Base-by-base conservation (phyloP, 2,888 invertebrate genomes). In the Strigamia maritima region DNA sequence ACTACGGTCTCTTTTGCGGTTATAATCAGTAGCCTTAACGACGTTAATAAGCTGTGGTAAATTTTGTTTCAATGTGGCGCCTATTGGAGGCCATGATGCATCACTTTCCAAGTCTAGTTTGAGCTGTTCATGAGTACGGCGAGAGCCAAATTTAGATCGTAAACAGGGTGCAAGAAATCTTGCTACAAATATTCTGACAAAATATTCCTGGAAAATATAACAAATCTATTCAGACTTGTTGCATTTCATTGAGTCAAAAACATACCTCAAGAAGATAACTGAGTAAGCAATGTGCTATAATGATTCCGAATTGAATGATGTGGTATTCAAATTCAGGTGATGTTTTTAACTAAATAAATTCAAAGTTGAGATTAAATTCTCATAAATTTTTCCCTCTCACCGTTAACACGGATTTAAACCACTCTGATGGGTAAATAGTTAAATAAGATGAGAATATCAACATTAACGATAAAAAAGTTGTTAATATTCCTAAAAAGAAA, bases 301-400 rank as follows among this genome's bases (percentile, higher is more conserved):
- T 31, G 16, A 78, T 60, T 26, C 40, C 78, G 31, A 19, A 60
- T 24, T 26, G 28, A 16, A 65, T 16, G 19, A 78, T 0, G 16
- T 54, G n/a, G 31, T 28, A 78, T 31, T 60, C 31, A n/a, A 78
- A 1, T 54, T 35, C 26, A 1, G 65, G 65, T 16, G 78, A 8
- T 65, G 35, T 14, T 78, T 65, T 78, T 31, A 78, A 22, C 78
- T 78, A 38, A 78, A 60, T 28, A 19, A 78, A 65, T 65, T 24
- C 4, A 24, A 24, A 16, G 3, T 22, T 75, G 8, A 75, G 22
- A 19, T 12, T 14, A 4, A 31, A 26, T 38, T 75, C n/a, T 22
- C 4, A 14, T 28, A 10, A 14, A 22, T 2, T 10, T 22, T 19
- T 2, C 12, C 24, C 24, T 40, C 65, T 65, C 54, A 78, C 78